Evolutionary conservation across 2,113 vertebrate species (phyloP).

Genomic region (Rana temporaria): DNA sequence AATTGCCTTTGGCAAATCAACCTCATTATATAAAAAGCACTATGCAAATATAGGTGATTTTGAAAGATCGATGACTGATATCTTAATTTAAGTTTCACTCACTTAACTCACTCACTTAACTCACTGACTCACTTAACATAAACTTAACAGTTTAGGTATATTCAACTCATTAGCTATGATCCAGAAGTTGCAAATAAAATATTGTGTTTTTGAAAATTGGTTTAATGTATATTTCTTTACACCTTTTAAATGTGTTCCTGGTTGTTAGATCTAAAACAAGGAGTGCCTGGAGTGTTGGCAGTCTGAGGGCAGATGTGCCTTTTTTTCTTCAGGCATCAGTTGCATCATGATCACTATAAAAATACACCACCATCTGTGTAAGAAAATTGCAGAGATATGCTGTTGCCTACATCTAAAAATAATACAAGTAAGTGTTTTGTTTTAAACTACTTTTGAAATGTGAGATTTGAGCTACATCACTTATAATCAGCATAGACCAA

Average conservation of each 20-base stretch:
- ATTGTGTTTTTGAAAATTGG: constrained; percentile 23
- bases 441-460: constrained; percentile 67
- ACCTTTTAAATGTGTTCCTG: constrained; percentile 60
- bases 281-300: constrained; percentile 69
- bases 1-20: too few species aligned
- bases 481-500: neutral
- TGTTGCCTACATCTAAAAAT: constrained; percentile 67
- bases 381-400: constrained; percentile 68
- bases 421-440: constrained; percentile 67
- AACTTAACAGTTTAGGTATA: too few species aligned
- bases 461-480: constrained; percentile 61
- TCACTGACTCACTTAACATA: too few species aligned
- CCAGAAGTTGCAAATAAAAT: constrained; percentile 9
- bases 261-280: constrained; percentile 65
- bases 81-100: too few species aligned
- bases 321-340: constrained; percentile 70
- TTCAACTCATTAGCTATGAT: neutral
- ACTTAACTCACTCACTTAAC: too few species aligned
- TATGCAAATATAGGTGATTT: too few species aligned
- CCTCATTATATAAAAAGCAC: too few species aligned
- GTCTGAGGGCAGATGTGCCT: constrained; percentile 71
- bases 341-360: constrained; percentile 74
- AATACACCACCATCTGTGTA: constrained; percentile 73
- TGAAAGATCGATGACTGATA: too few species aligned
- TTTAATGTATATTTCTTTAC: constrained; percentile 51